Base-by-base conservation (phyloP, 2,888 invertebrate species). In the Clepsis dumicolana region DNA sequence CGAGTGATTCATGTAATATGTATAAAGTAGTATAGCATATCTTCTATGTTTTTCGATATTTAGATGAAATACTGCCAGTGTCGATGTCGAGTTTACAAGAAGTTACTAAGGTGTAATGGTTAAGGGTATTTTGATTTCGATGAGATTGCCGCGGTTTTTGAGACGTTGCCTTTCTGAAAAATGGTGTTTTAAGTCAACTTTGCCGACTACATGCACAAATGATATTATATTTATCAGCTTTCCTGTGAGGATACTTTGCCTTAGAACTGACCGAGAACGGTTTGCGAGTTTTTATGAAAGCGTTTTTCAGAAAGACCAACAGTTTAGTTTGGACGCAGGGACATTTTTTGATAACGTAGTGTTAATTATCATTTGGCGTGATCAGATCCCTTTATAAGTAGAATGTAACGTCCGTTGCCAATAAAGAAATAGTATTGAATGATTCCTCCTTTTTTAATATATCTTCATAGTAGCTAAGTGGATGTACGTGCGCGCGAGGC, bases 1-100 rank as follows among this genome's bases (percentile, higher is more conserved):
- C 83, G 84, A 81, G 89, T 91, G 91, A 92, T 83, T 90, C 89
- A 86, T 86, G 79, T 85, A 81, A 83, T 82, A 81, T 89, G 87
- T 91, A 91, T 85, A 91, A 90, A 88, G 82, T 91, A 92, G 80
- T 87, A 89, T 86, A 89, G 84, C 80, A 89, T 89, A 90, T 88
- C 89, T 90, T 90, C 88, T 89, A 87, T 90, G 85, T 89, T 90
- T 90, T 89, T 91, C 89, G 87, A 90, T 90, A 89, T 88, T 87
- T 91, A 91, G 90, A 89, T 88, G 79, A 85, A 85, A 84, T 89
- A 90, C 88, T 90, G 90, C 89, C 90, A 87, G 84, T 86, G 83
- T 87, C 83, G 82, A 72, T 73, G 71, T 74, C 69, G 64, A 60
- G 72, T 71, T 59, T 66, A 66, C 61, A 62, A 61, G 74, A 76